Conservation (phyloP, 30 jellyfish, hydroid and myxozoan genomes). For the Hydractinia echinata region DNA sequence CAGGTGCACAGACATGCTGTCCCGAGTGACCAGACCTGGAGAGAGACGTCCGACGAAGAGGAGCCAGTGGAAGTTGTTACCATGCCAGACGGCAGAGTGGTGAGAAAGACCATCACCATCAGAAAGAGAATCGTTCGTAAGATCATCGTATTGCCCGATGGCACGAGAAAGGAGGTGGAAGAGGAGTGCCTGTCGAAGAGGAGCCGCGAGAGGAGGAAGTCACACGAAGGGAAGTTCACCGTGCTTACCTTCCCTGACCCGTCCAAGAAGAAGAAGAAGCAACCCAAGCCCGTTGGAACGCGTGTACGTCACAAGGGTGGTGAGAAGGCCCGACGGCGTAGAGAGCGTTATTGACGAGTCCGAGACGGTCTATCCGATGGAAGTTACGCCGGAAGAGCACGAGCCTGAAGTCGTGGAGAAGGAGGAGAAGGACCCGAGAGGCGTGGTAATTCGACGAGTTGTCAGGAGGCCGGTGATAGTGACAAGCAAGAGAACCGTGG, state of each 20-base stretch:
- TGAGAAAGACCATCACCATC: constrained; percentile 43
- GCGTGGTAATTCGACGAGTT: constrained; percentile 26
- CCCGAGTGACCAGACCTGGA: constrained; percentile 7
- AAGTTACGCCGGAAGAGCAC: constrained; percentile 47
- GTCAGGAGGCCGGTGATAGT: constrained; percentile 28
- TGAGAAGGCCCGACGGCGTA: constrained; percentile 57
- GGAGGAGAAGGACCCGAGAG: constrained; percentile 30
- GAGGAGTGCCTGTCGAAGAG: constrained; percentile 34
- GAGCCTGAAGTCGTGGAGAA: constrained; percentile 32
- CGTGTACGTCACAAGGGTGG: constrained; percentile 55
- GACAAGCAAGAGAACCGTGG: constrained; percentile 14
- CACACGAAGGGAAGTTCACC: no score
- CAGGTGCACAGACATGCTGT: constrained; percentile 10
- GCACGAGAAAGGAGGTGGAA: constrained; percentile 35
- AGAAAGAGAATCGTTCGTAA: constrained; percentile 58
- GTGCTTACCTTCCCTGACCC: not conserved
- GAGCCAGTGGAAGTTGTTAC: constrained; percentile 19
- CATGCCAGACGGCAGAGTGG: constrained; percentile 8
- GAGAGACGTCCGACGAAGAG: not conserved
- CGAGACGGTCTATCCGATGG: constrained; percentile 52
- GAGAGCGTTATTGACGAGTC: constrained; percentile 53
- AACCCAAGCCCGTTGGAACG: constrained; percentile 55
- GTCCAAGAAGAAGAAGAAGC: not conserved
- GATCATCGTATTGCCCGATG: constrained; percentile 51
- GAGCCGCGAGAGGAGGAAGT: constrained; percentile 18